Base-by-base conservation (phyloP, 2,113 vertebrate species). In the Coptodon rendalli region DNA sequence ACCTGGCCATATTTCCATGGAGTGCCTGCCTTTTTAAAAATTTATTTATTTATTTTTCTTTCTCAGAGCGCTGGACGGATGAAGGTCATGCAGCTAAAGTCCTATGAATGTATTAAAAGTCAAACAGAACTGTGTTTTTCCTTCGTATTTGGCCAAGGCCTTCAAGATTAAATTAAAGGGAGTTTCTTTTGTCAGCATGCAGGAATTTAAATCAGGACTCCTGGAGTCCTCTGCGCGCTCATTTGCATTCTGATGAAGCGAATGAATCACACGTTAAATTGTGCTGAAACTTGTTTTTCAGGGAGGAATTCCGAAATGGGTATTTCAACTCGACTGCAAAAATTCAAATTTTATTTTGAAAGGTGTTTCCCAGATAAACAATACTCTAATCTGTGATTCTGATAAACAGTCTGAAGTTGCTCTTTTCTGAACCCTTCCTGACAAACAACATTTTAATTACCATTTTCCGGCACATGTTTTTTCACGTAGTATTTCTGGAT, bases 191-290 rank as follows among this genome's bases (percentile, higher is more conserved):
- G 54, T 82, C 16, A 17, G 12, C 7, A 5, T 71, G 61, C 16
- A 50, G 19, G 40, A 87, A 66, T 27, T 45, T 53, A 50, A 16
- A 80, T 63, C 43, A 73, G 9, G 3, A 80, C 52, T 80, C 24
- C 59, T 31, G n/a, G 80, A 90, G 57, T 79, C 43, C 54, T 82
- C 40, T 68, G 57, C 19, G 22, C 8, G 36, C 86, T 90, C 24
- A 13, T 82, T 85, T 16, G 2, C 54, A 79, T 73, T 85, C 82
- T 38, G 79, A 87, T 78, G 86, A 86, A 83, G 68, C 29, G 2
- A 24, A 52, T 87, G 16, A 84, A 88, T 90, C 54, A 85, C 52
- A 38, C 48, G 10, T 84, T 89, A 89, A 82, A 93, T 86, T 71
- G 54, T 45, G 53, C 24, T 76, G 48, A 86, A 89, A 93, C 29